These are phyloP conservation scores for Gymnocephalus cernua DNA, from an alignment of 2,113 vertebrate genomes.

Conservation along the genomic window DNA sequence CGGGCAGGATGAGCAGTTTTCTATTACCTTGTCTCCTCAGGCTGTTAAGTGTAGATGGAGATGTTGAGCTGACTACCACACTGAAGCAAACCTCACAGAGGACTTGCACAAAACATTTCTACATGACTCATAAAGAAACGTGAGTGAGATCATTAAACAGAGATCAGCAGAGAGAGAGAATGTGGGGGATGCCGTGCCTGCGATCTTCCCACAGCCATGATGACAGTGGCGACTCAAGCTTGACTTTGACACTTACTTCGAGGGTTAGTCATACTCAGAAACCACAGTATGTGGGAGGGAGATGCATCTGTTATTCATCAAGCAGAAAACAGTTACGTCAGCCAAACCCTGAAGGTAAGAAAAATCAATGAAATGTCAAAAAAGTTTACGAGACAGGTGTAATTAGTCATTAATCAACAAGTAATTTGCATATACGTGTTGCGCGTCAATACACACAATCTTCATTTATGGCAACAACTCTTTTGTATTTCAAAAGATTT, in stretches of 20 bases:
- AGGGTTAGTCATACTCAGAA: slow-evolving; percentile 54
- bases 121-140: slow-evolving; percentile 30
- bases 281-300: slow-evolving; percentile 45
- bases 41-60: no score
- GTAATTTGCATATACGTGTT: background rate
- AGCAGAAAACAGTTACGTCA: slow-evolving; percentile 10
- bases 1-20: no score
- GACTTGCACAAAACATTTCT: slow-evolving; percentile 1
- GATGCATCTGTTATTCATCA: slow-evolving; percentile 65
- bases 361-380: slow-evolving; percentile 12
- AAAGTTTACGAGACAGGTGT: slow-evolving; percentile 3
- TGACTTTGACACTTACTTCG: slow-evolving; percentile 38
- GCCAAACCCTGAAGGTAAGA: slow-evolving; percentile 5
- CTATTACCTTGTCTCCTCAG: no score
- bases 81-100: no score
- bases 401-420: slow-evolving; percentile 2
- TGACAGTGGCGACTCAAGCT: slow-evolving; percentile 40
- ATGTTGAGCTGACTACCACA: no score
- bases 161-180: slow-evolving; percentile 6
- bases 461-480: background rate
- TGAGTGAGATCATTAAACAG: slow-evolving; percentile 33
- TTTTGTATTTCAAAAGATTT: background rate
- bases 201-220: slow-evolving; percentile 40
- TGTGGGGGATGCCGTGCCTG: slow-evolving; percentile 15
- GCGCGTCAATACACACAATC: background rate